Evolutionary conservation across 2,113 vertebrate genomes (phyloP).

Genomic region (Enhydra lutris): DNA sequence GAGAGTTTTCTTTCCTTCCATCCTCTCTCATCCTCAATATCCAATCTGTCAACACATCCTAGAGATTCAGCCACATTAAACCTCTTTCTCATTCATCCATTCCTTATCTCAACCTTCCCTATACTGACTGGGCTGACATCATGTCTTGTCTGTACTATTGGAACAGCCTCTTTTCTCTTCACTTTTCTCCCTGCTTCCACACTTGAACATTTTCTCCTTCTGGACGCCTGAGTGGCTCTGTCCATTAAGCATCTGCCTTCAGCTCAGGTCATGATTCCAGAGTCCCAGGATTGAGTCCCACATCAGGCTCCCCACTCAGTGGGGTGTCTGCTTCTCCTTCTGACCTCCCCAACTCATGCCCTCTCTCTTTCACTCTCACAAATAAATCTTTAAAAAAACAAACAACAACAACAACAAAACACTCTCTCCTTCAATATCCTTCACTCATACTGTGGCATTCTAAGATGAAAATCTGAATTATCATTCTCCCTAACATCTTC

Average conservation of each 20-base stretch:
- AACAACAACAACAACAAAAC: no score
- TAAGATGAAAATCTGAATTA: neutral
- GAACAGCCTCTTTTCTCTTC: neutral
- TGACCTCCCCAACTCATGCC: no score
- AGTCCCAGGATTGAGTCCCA: no score
- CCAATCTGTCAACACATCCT: neutral
- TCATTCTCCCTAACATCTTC: neutral
- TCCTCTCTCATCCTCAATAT: neutral
- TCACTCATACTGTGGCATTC: neutral
- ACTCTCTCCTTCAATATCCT: neutral
- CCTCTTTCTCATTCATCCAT: neutral
- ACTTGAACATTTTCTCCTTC: neutral
- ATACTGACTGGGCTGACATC: fast-evolving
- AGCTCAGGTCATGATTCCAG: no score
- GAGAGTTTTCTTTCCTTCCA: neutral
- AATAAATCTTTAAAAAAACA: no score
- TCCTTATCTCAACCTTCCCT: neutral
- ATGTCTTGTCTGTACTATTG: neutral
- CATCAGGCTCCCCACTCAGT: no score
- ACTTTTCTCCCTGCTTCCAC: neutral
- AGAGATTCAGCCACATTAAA: neutral
- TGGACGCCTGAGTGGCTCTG: no score
- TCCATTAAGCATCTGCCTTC: no score
- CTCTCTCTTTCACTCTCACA: no score
- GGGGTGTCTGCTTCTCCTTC: no score